Base-by-base conservation (phyloP, 2,113 vertebrate genomes). In the Brienomyrus longianalis region DNA sequence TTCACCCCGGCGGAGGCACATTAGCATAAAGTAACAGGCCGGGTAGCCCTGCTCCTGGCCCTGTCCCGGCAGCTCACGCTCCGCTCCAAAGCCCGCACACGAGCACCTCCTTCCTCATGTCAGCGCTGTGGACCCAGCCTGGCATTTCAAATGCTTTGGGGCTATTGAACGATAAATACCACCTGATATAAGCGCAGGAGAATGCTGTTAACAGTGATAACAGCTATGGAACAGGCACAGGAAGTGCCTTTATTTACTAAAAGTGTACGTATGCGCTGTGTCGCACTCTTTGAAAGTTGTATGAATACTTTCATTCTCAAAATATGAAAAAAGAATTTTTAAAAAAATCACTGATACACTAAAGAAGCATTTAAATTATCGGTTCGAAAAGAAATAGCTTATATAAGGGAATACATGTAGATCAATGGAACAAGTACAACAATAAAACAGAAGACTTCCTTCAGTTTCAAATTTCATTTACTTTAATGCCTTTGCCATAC, bases 1-100 rank as follows among this genome's bases (percentile, higher is more conserved):
- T 91, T 94, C 96, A 88, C 97, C 96, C 0, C 94, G 96, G 87
- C 93, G 92, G 91, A 92, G 66, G 92, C 92, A 48, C 83, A 87
- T 90, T 31, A 27, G 91, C 86, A 93, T 93, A 74, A 88, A 74
- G 90, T 92, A 88, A 5, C 59, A 91, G 52, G 51, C 0, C 50
- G 11, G 54, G 59, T n/a, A 48, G 92, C 95, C 89, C 92, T 87
- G 90, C 90, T 66, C n/a, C 92, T 92, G 51, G 89, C 91, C 51
- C 91, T 84, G 91, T 89, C 92, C 94, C 56, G 95, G 92, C 23
- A 80, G 89, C 88, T 95, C 23, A 23, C 94, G 83, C 95, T 94
- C 95, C 91, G 97, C 59, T 23, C 52, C 52, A 54, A 54, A 54
- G 52, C 13, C 15, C 13, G 17, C 52, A 7, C 54, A 21, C 23